A percentile compares a stretch with the other conserved stretches of the same genome.
Evolutionary conservation across 2,113 vertebrate species (phyloP).

Genomic region (Emydura subglobosa): DNA sequence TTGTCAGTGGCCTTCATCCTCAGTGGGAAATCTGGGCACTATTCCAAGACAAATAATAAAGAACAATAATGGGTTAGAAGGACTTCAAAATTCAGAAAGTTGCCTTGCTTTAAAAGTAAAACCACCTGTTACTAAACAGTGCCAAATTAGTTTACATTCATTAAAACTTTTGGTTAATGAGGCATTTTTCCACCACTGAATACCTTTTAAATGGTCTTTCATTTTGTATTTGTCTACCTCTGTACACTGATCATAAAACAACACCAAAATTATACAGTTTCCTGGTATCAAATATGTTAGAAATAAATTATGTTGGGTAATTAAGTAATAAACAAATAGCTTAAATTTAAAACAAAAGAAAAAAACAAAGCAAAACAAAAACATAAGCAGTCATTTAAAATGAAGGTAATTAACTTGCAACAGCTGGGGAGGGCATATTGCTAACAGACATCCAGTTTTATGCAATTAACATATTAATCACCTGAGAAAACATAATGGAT

Average conservation of each 20-base stretch:
- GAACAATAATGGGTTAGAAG: not conserved
- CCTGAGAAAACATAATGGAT: not conserved
- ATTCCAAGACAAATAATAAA: not conserved
- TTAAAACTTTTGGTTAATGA: not conserved
- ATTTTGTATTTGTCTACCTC: not conserved
- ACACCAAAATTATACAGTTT: not conserved
- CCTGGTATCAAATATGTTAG: not conserved
- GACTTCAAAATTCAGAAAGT: not conserved
- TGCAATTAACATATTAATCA: not conserved
- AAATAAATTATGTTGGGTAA: not conserved
- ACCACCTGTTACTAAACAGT: not conserved
- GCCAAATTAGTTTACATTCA: not conserved
- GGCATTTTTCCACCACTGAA: not conserved
- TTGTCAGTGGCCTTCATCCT: not conserved
- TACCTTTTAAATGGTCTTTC: not conserved
- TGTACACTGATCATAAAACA: not conserved
- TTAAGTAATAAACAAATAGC: not conserved
- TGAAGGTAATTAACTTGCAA: not conserved
- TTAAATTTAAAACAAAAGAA: not conserved
- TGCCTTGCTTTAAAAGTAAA: not conserved
- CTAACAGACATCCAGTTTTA: not conserved
- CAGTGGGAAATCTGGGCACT: not conserved
- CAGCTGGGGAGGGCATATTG: not conserved
- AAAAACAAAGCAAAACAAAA: not conserved
- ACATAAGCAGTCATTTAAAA: not conserved